Base-by-base conservation (phyloP, 2,888 invertebrate species). In the Agriopis aurantiaria region DNA sequence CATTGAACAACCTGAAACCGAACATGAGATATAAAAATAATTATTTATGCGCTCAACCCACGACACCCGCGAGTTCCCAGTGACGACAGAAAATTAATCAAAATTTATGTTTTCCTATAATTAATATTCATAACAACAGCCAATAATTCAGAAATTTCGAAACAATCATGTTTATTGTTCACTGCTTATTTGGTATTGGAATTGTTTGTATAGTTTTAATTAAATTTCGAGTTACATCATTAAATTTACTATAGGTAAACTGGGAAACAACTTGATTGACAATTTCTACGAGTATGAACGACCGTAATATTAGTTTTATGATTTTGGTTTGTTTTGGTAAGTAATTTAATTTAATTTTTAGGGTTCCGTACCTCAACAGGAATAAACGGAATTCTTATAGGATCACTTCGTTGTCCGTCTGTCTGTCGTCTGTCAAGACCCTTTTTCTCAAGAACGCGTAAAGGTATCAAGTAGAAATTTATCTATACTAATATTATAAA, bases 151-250 rank as follows among this genome's bases (percentile, higher is more conserved):
- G 43, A 46, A 58, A n/a, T 46, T 48, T n/a, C 33, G n/a, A 48
- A 49, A 60, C 49, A 51, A 41, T 51, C 4, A 40, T n/a, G 60
- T 60, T 33, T 60, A 17, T 33, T 11, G 46, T 56, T 56, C 12
- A 43, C 14, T 23, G 41, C 9, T 56, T 49, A 45, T 45, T 63
- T 56, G 55, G 8, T 69, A 59, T 60, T 53, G 64, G 23, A 60
- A 69, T 60, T 69, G 56, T 61, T 65, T 65, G 49, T 46, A 6
- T 40, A 69, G n/a, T 65, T 65, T 41, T 65, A 53, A 69, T 69
- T 65, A 45, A 43, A 68, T 53, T 63, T 58, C 33, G 9, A 49
- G 48, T 59, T 48, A 63, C n/a, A 55, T 9, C 12, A 46, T 23
- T 33, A 53, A n/a, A n/a, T n/a, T 52, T 3, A 8, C 14, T 68